Evolutionary conservation across 2,113 vertebrate species (phyloP), one percentile per base, ranked within the genome.

Genomic region (Mustela lutreola): DNA sequence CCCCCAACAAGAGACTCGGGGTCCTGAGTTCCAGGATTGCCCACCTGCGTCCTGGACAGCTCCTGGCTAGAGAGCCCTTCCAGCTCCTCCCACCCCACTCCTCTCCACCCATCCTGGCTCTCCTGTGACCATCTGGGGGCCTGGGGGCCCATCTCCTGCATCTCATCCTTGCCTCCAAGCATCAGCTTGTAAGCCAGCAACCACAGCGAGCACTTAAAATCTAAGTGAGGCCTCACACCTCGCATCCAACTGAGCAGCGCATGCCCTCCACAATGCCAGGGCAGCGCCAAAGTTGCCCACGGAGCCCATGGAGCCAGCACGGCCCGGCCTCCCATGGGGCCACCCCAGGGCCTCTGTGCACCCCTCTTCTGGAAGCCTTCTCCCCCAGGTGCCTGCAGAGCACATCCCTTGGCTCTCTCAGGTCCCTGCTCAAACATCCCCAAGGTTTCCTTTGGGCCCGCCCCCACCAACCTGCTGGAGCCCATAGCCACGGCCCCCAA

Each of bases 51-150:
- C 71, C 36, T 39, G 71, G 36, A 39, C 36, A 6, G 71, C 71
- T 73, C 21, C 19, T 22, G 9, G 36, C 19, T 19, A 4, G 70
- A 39, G 19, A 22, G 19, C 19, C n/a, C 70, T 39, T 36, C 36
- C 70, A 39, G 36, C 70, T 73, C 71, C 36, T 39, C 71, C 71
- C 4, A 39, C 10, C 36, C 24, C 22, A 12, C 3, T 45, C 73
- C 39, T 45, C 73, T 45, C 67, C 5, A 7, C 39, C 7, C 2
- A 0, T 10, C 18, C 15, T 1, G 12, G 45, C 62, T 56, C 45
- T 28, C 4, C 60, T 58, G 14, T 6, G 16, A 36, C 39, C 42
- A 9, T 28, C 16, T 7, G 0, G 4, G 0, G 1, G 56, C 56
- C 24, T 14, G 15, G 0, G 2, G 24, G 50, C 5, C 10, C 2